Evolutionary conservation across 35 echinoderm and acorn worm species (phyloP).

Genomic region (Apostichopus japonicus): DNA sequence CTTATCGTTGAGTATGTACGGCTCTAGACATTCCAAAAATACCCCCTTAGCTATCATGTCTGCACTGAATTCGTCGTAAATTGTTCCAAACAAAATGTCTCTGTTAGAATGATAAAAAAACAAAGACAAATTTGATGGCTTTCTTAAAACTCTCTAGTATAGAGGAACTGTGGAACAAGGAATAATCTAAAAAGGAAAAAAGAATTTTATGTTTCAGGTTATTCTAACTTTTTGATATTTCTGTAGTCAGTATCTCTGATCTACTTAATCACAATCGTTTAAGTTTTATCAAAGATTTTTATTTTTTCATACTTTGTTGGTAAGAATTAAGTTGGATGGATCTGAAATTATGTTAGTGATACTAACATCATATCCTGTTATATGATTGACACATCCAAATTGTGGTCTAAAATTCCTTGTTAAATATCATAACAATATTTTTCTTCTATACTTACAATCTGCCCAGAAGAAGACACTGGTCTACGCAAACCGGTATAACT

Average conservation of each 20-base stretch:
- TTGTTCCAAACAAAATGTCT: constrained; percentile 86
- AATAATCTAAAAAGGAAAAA: no score
- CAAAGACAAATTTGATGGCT: no score
- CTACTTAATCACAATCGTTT: neutral
- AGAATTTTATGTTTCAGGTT: no score
- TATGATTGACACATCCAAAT: neutral
- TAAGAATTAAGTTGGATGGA: neutral
- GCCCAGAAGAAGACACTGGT: constrained; percentile 82
- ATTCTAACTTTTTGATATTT: no score
- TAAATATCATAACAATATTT: no score
- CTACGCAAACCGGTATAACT: constrained; percentile 95
- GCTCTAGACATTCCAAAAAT: constrained; percentile 92
- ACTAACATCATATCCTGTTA: neutral
- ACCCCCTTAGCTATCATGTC: constrained; percentile 94
- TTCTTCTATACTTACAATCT: constrained; percentile 75
- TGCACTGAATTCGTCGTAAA: constrained; percentile 84
- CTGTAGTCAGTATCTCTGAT: no score
- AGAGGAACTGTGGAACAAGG: no score
- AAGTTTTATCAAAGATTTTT: neutral
- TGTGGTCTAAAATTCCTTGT: neutral
- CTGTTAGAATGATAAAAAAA: constrained; percentile 35
- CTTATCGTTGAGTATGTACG: constrained; percentile 92
- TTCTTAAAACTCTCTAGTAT: no score
- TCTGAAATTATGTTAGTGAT: neutral
- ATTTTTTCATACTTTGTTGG: neutral